Evolutionary conservation across 1,140 invertebrate genomes (phyloP).

Genomic region (Asobara japonica): DNA sequence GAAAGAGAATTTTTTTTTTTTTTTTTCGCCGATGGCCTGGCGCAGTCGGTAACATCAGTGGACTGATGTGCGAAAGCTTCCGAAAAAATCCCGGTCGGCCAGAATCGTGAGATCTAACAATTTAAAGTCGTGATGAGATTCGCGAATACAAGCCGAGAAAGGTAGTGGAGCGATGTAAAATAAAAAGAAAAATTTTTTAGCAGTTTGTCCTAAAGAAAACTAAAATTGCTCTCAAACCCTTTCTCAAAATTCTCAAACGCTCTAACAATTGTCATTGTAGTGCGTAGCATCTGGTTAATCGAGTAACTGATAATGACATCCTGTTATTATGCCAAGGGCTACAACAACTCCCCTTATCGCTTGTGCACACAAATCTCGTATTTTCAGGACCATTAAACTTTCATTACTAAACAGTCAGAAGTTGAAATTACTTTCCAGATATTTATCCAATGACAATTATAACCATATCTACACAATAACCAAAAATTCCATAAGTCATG

Average conservation of each 20-base stretch:
- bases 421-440: not conserved
- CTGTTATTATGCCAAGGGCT: not conserved
- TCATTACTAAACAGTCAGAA: not conserved
- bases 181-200: no score
- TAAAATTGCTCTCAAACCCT: not conserved
- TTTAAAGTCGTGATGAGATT: no score
- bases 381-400: not conserved
- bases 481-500: no score
- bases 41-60: no score
- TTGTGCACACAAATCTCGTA: not conserved
- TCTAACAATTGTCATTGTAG: not conserved
- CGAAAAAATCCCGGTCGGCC: no score
- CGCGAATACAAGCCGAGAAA: no score
- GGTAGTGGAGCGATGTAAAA: no score
- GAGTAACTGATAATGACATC: constrained; percentile 1
- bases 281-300: not conserved
- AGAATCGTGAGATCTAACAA: no score
- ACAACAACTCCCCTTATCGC: not conserved
- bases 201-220: not conserved
- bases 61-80: no score
- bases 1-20: no score
- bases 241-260: not conserved
- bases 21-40: no score
- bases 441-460: not conserved
- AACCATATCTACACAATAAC: no score